Evolutionary conservation across 2,797 vertebrate species (phyloP).

Genomic region (Eutrigla gurnardus): DNA sequence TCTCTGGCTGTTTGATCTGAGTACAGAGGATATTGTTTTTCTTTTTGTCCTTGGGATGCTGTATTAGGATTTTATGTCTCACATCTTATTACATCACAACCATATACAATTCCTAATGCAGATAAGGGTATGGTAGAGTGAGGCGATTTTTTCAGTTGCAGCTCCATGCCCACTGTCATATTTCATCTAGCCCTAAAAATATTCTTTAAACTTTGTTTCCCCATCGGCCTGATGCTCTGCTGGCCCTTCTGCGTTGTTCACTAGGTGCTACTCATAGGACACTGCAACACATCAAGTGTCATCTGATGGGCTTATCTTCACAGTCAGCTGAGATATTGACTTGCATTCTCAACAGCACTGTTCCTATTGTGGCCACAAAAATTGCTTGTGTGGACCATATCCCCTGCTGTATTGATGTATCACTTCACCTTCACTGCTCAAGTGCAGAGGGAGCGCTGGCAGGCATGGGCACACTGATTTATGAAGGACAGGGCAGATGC

Average conservation of each 20-base stretch:
- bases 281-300: slow-evolving; percentile 19
- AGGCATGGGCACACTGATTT: slow-evolving; percentile 61
- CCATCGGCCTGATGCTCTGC: slow-evolving; percentile 23
- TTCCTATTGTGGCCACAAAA: slow-evolving; percentile 35
- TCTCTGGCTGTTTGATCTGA: slow-evolving; percentile 27
- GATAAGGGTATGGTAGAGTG: not conserved
- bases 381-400: slow-evolving; percentile 34
- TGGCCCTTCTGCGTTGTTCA: slow-evolving; percentile 40
- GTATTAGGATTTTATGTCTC: not conserved
- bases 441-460: slow-evolving; percentile 55
- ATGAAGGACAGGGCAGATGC: slow-evolving; percentile 65
- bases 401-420: slow-evolving; percentile 61
- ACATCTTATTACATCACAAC: not conserved
- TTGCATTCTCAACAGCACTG: slow-evolving; percentile 17
- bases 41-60: slow-evolving; percentile 12
- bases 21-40: slow-evolving; percentile 16
- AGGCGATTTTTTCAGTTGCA: slow-evolving; percentile 3
- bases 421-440: slow-evolving; percentile 59
- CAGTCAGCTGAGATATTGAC: slow-evolving; percentile 19
- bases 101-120: not conserved
- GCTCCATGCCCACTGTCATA: not conserved
- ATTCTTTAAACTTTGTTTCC: not conserved
- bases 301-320: slow-evolving; percentile 27
- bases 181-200: slow-evolving; percentile 9
- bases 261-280: slow-evolving; percentile 37